Percentiles rank a stretch among this genome's conserved stretches.
Conservation (phyloP, 2,113 vertebrate genomes). For the Xiphophorus maculatus region DNA sequence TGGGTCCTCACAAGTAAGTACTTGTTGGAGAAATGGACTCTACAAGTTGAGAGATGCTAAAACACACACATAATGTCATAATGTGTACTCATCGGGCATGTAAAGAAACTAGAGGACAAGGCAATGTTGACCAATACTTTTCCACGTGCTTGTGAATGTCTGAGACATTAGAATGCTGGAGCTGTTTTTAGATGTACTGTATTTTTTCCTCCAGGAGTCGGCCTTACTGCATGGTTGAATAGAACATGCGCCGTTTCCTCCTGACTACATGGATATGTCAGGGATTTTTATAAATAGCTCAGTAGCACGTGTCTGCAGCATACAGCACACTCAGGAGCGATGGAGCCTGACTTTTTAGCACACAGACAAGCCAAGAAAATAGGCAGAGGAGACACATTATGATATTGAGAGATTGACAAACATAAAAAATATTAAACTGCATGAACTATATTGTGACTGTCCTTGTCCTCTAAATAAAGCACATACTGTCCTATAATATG, state of each 20-base stretch:
- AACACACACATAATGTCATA: constrained; percentile 25
- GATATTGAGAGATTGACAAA: constrained; percentile 11
- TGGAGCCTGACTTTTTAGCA: constrained; percentile 37
- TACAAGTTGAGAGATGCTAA: constrained; percentile 3
- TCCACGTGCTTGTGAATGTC: constrained; percentile 38
- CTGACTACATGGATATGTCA: constrained; percentile 80
- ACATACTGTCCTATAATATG: constrained; percentile 1
- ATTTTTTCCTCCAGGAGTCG: constrained; percentile 61
- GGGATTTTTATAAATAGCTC: constrained; percentile 79
- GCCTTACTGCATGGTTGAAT: constrained; percentile 72
- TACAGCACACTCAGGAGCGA: constrained; percentile 29
- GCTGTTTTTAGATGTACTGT: constrained; percentile 67
- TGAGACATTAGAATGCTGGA: constrained; percentile 42
- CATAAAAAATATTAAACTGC: background rate
- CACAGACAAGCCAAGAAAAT: background rate
- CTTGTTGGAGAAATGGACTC: no score
- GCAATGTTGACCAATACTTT: constrained; percentile 40
- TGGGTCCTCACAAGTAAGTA: no score
- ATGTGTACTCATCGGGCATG: constrained; percentile 14
- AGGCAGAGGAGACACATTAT: background rate
- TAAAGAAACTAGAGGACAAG: constrained; percentile 6
- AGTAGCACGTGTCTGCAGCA: constrained; percentile 67
- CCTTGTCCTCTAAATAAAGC: background rate
- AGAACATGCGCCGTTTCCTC: constrained; percentile 73
- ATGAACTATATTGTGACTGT: constrained; percentile 6